These are phyloP conservation scores for Alaudala cheleensis DNA, from an alignment of 2,113 vertebrate species.

Conservation along the genomic window DNA sequence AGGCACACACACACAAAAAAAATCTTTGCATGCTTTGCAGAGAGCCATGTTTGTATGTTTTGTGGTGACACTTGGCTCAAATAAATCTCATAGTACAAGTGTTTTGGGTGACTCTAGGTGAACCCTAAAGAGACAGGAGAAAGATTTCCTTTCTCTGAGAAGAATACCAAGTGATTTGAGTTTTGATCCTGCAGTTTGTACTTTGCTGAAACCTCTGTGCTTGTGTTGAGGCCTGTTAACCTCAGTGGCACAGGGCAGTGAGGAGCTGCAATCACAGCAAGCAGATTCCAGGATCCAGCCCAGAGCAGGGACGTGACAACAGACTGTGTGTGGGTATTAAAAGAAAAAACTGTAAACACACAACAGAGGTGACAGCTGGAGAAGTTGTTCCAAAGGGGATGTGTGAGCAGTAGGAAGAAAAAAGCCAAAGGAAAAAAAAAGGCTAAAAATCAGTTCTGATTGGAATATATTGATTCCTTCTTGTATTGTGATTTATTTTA, in stretches of 20 bases:
- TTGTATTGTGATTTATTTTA: background rate
- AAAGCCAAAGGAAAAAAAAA: background rate
- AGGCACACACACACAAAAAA: background rate
- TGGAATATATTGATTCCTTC: background rate
- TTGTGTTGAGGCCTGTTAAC: background rate
- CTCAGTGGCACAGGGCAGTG: background rate
- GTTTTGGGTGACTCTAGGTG: background rate
- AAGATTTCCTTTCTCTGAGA: background rate
- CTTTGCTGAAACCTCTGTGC: background rate
- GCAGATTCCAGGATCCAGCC: background rate
- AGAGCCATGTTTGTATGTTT: background rate
- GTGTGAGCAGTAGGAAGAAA: background rate
- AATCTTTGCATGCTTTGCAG: background rate
- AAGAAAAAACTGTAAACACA: background rate
- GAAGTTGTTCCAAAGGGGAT: background rate
- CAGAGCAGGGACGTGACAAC: background rate
- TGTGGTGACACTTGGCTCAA: background rate
- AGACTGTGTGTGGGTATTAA: background rate
- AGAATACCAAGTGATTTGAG: background rate
- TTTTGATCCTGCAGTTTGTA: background rate
- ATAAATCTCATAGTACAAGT: background rate
- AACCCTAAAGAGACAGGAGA: background rate
- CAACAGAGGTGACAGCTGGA: background rate
- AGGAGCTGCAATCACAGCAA: background rate
- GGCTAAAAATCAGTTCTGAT: background rate